Percentiles rank a stretch among this genome's conserved stretches.
phyloP scores from a whole-genome alignment of 2,888 invertebrate genomes.

The Villa cingulata region DNA sequence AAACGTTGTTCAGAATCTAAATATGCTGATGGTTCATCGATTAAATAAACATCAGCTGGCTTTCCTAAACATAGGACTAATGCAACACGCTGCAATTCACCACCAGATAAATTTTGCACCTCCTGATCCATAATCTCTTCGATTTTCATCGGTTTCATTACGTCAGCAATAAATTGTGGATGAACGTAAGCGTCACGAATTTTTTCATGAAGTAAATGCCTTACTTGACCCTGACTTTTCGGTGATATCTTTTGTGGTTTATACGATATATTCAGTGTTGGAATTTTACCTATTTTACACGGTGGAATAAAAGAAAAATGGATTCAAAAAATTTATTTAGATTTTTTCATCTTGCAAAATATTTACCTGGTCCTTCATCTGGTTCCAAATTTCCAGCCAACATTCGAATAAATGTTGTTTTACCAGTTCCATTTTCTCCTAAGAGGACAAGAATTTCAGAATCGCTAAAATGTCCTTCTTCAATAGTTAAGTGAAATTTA shows the following conservation, averaged over 20 bases:
- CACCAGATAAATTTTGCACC: constrained; percentile 96
- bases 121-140: constrained; percentile 97
- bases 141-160: constrained; percentile 95
- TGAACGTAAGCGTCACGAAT: constrained; percentile 96
- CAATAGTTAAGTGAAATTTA: constrained; percentile 61
- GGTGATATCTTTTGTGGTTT: constrained; percentile 99
- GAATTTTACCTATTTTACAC: constrained; percentile 40
- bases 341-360: too few species aligned
- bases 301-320: too few species aligned
- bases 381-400: constrained; percentile 90
- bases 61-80: constrained; percentile 92
- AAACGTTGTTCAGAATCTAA: constrained; percentile 99
- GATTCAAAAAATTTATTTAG: too few species aligned
- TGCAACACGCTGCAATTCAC: constrained; percentile 96
- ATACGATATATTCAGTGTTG: constrained; percentile 93
- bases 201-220: constrained; percentile 87
- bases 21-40: constrained; percentile 98
- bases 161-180: constrained; percentile 96
- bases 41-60: constrained; percentile 96
- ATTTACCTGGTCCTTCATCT: constrained; percentile 48
- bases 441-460: constrained; percentile 97
- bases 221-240: constrained; percentile 85
- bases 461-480: constrained; percentile 91
- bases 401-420: constrained; percentile 98
- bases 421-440: constrained; percentile 97